These are phyloP conservation scores for Aplochiton taeniatus DNA, from an alignment of 2,797 vertebrate species.

Conservation along the genomic window DNA sequence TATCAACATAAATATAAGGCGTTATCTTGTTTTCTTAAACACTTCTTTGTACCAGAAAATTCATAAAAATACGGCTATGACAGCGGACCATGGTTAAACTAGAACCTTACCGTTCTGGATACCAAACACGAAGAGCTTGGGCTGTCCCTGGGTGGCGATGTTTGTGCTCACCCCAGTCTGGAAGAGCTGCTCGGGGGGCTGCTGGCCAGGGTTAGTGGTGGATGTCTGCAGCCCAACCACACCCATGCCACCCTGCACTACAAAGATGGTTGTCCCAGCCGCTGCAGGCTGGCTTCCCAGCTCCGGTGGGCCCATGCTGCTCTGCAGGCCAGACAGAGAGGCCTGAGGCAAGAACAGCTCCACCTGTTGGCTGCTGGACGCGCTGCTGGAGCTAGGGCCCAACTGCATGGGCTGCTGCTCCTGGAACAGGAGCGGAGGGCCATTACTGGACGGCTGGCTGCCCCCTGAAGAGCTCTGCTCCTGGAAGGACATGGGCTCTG, in stretches of 20 bases:
- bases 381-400: slow-evolving; percentile 82
- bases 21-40: no score
- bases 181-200: slow-evolving; percentile 85
- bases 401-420: slow-evolving; percentile 94
- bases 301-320: slow-evolving; percentile 85
- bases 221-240: slow-evolving; percentile 76
- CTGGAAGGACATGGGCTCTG: slow-evolving; percentile 93
- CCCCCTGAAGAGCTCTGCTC: slow-evolving; percentile 81
- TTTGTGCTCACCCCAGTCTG: slow-evolving; percentile 82
- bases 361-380: slow-evolving; percentile 85
- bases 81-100: not conserved
- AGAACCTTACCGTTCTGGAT: slow-evolving; percentile 89
- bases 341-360: slow-evolving; percentile 91
- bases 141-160: slow-evolving; percentile 84
- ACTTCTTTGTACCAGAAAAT: no score
- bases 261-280: slow-evolving; percentile 82
- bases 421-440: slow-evolving; percentile 85
- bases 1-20: no score
- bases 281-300: slow-evolving; percentile 79
- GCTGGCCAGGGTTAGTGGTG: slow-evolving; percentile 77
- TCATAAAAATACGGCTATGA: not conserved
- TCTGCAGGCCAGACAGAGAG: slow-evolving; percentile 89
- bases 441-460: slow-evolving; percentile 60
- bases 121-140: slow-evolving; percentile 94
- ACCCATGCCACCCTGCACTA: slow-evolving; percentile 83